A percentile compares a stretch with the other conserved stretches of the same genome.
Evolutionary conservation across 2,797 vertebrate genomes (phyloP).

Genomic region (Oreochromis grahami): DNA sequence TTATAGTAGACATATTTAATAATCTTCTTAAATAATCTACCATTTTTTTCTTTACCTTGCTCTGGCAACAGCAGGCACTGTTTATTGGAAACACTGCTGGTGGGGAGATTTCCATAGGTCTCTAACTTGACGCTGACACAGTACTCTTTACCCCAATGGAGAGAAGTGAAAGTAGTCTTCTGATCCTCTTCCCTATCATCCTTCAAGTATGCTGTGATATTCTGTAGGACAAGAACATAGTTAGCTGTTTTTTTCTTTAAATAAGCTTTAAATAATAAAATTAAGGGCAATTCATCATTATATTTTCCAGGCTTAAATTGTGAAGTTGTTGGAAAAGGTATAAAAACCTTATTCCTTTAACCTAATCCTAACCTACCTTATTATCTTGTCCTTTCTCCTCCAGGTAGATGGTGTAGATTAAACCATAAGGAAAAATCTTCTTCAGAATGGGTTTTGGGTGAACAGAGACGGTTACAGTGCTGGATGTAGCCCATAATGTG

Average conservation of each 20-base stretch:
- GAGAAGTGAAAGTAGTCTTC: conserved; percentile 36
- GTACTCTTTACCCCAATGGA: conserved; percentile 59
- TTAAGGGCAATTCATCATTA: background rate
- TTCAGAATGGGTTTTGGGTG: conserved; percentile 55
- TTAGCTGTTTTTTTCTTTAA: background rate
- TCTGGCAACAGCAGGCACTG: conserved; percentile 64
- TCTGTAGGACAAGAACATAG: conserved; percentile 28
- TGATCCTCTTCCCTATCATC: background rate
- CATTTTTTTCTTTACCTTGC: conserved; percentile 52
- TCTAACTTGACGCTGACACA: conserved; percentile 62
- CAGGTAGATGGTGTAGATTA: conserved; percentile 60
- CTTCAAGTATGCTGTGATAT: conserved; percentile 6
- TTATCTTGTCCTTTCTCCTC: conserved; percentile 36
- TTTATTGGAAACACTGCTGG: conserved; percentile 24
- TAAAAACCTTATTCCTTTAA: background rate
- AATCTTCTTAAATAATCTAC: background rate
- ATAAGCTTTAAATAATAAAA: background rate
- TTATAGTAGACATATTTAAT: rapidly evolving
- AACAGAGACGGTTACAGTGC: conserved; percentile 52
- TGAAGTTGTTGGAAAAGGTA: background rate
- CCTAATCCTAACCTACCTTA: conserved; percentile 33
- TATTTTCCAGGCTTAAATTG: background rate
- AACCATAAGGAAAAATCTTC: conserved; percentile 47
- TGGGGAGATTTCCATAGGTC: rapidly evolving
- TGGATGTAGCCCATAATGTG: conserved; percentile 53